phyloP scores from a whole-genome alignment of 2,113 vertebrate genomes.

The Orcinus orca region DNA sequence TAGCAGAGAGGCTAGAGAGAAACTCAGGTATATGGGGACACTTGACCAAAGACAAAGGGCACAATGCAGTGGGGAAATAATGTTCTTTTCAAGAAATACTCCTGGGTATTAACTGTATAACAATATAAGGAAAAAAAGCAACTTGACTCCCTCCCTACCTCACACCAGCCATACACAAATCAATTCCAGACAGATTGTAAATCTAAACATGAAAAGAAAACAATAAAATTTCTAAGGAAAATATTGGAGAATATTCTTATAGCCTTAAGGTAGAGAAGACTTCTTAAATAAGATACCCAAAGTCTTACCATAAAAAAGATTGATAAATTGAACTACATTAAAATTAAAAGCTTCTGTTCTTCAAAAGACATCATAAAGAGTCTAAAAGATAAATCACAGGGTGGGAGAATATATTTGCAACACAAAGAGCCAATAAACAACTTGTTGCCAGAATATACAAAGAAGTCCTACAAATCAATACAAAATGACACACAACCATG shows the following conservation, averaged over 20 bases:
- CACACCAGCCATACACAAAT: background rate
- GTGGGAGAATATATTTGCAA: background rate
- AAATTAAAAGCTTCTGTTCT: conserved; percentile 25
- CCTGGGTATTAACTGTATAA: background rate
- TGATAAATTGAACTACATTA: background rate
- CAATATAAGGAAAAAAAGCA: accelerated
- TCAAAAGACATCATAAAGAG: background rate
- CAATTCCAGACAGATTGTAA: background rate
- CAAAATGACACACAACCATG: background rate
- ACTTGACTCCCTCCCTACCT: background rate
- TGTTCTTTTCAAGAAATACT: background rate
- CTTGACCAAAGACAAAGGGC: background rate
- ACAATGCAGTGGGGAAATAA: accelerated
- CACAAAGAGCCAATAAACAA: background rate
- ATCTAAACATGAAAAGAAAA: background rate
- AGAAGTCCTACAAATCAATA: background rate
- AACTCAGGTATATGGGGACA: accelerated
- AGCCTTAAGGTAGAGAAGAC: background rate
- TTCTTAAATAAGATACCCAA: background rate
- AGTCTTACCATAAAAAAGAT: background rate
- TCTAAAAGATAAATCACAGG: background rate
- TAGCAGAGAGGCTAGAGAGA: background rate
- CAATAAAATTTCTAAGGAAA: background rate
- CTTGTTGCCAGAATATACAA: background rate
- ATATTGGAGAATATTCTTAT: background rate